phyloP scores from a whole-genome alignment of 2,797 vertebrate species.

The Gobionotothen gibberifrons region DNA sequence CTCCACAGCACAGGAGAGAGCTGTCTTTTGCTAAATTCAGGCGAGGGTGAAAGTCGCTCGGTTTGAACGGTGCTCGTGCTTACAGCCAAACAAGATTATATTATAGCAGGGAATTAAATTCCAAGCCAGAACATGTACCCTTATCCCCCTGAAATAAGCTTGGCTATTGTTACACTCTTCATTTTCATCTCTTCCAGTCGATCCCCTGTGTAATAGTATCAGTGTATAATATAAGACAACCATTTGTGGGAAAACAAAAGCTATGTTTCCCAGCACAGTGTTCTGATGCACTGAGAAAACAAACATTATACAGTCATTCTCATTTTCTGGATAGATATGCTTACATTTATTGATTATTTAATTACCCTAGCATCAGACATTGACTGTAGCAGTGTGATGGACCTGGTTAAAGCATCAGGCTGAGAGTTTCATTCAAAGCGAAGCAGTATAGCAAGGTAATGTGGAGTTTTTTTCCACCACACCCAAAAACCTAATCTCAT shows the following conservation, averaged over 20 bases:
- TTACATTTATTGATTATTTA: background rate
- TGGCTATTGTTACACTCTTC: constrained; percentile 54
- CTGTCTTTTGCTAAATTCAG: constrained; percentile 46
- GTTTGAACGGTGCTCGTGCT: constrained; percentile 39
- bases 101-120: constrained; percentile 58
- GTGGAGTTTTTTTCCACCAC: background rate
- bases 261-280: background rate
- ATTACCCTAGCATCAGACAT: constrained; percentile 8
- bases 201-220: constrained; percentile 54
- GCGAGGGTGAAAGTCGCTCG: constrained; percentile 21
- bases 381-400: constrained; percentile 12
- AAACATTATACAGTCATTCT: background rate
- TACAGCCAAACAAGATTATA: constrained; percentile 66
- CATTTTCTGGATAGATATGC: background rate
- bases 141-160: constrained; percentile 51
- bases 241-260: constrained; percentile 39
- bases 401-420: constrained; percentile 6
- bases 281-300: constrained; percentile 13
- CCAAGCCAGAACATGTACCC: constrained; percentile 29
- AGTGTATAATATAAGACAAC: constrained; percentile 37
- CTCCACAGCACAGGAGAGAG: constrained; percentile 57
- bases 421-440: constrained; percentile 1
- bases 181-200: constrained; percentile 56
- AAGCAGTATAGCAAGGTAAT: background rate
- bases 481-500: constrained; percentile 11